These are phyloP conservation scores for Arrhamphus sclerolepis DNA, from an alignment of 2,797 vertebrate genomes.

Conservation along the genomic window DNA sequence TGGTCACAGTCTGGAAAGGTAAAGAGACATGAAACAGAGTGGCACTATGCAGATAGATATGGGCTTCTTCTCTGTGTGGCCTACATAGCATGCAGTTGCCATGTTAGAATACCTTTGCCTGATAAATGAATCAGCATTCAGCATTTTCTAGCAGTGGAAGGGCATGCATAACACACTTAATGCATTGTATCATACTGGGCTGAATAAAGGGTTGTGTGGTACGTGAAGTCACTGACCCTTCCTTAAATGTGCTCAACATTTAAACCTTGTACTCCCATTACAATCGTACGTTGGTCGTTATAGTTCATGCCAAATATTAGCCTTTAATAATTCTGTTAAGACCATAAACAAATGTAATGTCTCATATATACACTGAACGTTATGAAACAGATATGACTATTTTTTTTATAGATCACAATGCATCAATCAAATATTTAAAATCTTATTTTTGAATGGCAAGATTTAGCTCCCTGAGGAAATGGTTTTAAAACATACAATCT, in stretches of 20 bases:
- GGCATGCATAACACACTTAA: slow-evolving; percentile 92
- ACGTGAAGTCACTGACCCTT: slow-evolving; percentile 28
- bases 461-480: slow-evolving; percentile 71
- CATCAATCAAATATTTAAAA: slow-evolving; percentile 25
- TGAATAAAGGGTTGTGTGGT: slow-evolving; percentile 78
- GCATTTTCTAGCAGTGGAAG: slow-evolving; percentile 85
- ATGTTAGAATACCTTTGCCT: slow-evolving; percentile 82
- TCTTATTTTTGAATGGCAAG: slow-evolving; percentile 43
- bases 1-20: slow-evolving; percentile 79
- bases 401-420: slow-evolving; percentile 28
- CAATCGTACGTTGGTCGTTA: slow-evolving; percentile 13
- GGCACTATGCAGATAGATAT: slow-evolving; percentile 90
- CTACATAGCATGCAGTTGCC: slow-evolving; percentile 90
- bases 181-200: slow-evolving; percentile 79
- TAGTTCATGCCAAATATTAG: slow-evolving; percentile 23
- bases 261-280: slow-evolving; percentile 26
- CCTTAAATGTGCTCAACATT: slow-evolving; percentile 48
- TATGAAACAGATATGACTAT: slow-evolving; percentile 18
- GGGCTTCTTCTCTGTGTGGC: slow-evolving; percentile 81
- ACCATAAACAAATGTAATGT: slow-evolving; percentile 27
- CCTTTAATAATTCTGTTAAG: slow-evolving; percentile 14
- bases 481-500: slow-evolving; percentile 38
- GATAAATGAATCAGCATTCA: slow-evolving; percentile 73
- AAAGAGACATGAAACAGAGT: slow-evolving; percentile 83
- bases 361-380: slow-evolving; percentile 9